Percentiles rank a stretch among this genome's conserved stretches.
phyloP scores from a whole-genome alignment of 2,888 invertebrate genomes.

The Melieria picta region DNA sequence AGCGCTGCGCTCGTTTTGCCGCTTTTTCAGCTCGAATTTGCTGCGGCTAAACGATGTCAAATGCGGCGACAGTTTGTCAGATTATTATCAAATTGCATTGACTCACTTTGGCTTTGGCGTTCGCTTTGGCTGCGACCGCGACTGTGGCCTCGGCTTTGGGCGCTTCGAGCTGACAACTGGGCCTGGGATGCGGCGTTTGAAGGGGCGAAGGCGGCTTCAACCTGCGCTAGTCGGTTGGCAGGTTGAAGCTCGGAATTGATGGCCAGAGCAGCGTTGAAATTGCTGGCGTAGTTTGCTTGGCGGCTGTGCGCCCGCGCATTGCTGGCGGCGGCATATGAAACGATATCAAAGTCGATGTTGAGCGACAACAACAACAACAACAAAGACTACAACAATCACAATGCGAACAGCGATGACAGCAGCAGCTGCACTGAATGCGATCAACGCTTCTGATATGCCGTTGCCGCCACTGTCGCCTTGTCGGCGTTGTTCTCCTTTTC shows the following conservation, averaged over 20 bases:
- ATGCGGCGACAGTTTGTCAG: constrained; percentile 62
- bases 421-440: constrained; percentile 55
- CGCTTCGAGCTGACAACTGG: background rate
- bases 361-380: constrained; percentile 24
- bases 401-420: constrained; percentile 12
- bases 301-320: constrained; percentile 52
- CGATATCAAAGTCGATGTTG: constrained; percentile 54
- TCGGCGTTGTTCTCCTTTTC: background rate
- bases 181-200: background rate
- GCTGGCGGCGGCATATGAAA: constrained; percentile 53
- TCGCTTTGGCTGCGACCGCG: no score
- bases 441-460: constrained; percentile 51
- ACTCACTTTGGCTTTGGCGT: constrained; percentile 49
- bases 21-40: constrained; percentile 30
- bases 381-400: constrained; percentile 45
- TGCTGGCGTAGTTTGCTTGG: constrained; percentile 44
- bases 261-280: constrained; percentile 26
- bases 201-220: background rate
- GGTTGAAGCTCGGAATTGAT: background rate
- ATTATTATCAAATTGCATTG: constrained; percentile 62
- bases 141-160: no score
- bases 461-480: constrained; percentile 5
- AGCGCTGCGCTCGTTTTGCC: constrained; percentile 26
- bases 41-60: constrained; percentile 48
- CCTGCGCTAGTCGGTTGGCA: background rate